phyloP scores from a whole-genome alignment of 2,797 vertebrate species.

The Hyperoplus immaculatus region DNA sequence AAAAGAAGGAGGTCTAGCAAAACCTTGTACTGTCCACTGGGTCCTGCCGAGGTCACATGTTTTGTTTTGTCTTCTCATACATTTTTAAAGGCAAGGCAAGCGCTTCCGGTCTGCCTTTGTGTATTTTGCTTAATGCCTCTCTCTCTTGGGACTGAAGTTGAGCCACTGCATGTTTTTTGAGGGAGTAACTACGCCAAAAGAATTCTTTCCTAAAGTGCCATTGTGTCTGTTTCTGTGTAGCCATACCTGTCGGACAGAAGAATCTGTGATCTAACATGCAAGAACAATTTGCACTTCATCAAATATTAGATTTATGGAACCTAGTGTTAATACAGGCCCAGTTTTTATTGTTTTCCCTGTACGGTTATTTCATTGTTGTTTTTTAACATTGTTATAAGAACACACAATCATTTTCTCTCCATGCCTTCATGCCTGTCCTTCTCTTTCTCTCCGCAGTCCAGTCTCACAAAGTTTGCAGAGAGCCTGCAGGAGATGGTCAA shows the following conservation, averaged over 20 bases:
- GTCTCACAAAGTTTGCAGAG: slow-evolving; percentile 95
- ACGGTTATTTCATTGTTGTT: not conserved
- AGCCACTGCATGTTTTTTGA: slow-evolving; percentile 50
- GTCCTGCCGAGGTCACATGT: slow-evolving; percentile 41
- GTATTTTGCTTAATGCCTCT: slow-evolving; percentile 48
- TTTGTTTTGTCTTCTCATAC: slow-evolving; percentile 62
- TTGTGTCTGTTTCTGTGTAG: slow-evolving; percentile 40
- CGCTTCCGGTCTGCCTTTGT: slow-evolving; percentile 64
- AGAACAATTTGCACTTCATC: slow-evolving; percentile 1
- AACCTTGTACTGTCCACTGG: slow-evolving; percentile 29
- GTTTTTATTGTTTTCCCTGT: slow-evolving; percentile 2
- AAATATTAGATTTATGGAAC: slow-evolving; percentile 6
- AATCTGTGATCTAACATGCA: slow-evolving; percentile 6
- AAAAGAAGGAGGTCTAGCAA: not conserved
- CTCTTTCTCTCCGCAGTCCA: slow-evolving; percentile 85
- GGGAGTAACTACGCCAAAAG: slow-evolving; percentile 42
- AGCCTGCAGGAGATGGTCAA: slow-evolving; percentile 98
- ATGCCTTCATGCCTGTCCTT: slow-evolving; percentile 11
- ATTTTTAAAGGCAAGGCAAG: slow-evolving; percentile 43
- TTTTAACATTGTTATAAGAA: slow-evolving; percentile 2
- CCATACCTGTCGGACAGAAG: slow-evolving; percentile 9
- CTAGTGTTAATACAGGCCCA: not conserved
- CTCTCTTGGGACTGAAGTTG: slow-evolving; percentile 60
- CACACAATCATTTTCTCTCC: not conserved
- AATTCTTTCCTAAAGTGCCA: slow-evolving; percentile 52